Base-by-base conservation (phyloP, 2,113 vertebrate genomes). In the Lagopus muta region DNA sequence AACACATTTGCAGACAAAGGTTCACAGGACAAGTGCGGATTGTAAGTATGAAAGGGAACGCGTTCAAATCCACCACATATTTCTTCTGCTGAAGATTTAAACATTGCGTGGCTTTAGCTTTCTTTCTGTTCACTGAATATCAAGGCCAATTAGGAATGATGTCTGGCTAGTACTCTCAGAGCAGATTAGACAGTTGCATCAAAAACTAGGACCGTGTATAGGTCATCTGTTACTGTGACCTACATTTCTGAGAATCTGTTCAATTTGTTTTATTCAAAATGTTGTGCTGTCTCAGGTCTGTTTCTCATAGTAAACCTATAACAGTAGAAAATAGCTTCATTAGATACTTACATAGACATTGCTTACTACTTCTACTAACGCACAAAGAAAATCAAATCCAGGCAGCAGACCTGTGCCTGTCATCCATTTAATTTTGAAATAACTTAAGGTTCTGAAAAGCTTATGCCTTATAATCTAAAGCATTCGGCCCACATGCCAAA, bases 81-180 rank as follows among this genome's bases (percentile, higher is more conserved):
- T 95, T 95, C 95, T 93, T 55, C 83, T 73, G 69, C 76, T 82
- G 86, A 96, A 97, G 90, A 97, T 85, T 95, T 78, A 96, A 71
- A 93, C 91, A 93, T 86, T 89, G 94, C 93, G 84, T 94, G 82
- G 87, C 88, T 97, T 96, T 95, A 96, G 94, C 84, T 95, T 96
- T 97, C 96, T 96, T 96, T 98, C 97, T 98, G 98, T 96, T 99
- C 98, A 98, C 66, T 98, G 98, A 98, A 98, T 98, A 99, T 98
- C 98, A 98, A 98, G 98, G 98, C 98, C 97, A 98, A 98, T 98
- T 98, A 98, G 96, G 97, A 97, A 98, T 96, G 96, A 97, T 91
- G 97, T 98, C 97, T 98, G 97, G 97, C 88, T 93, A 96, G 97
- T 95, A 71, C 96, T 97, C 94, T 97, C 89, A 90, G 97, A 98